phyloP scores from a whole-genome alignment of 2,797 vertebrate species.

The Hydrolagus colliei region DNA sequence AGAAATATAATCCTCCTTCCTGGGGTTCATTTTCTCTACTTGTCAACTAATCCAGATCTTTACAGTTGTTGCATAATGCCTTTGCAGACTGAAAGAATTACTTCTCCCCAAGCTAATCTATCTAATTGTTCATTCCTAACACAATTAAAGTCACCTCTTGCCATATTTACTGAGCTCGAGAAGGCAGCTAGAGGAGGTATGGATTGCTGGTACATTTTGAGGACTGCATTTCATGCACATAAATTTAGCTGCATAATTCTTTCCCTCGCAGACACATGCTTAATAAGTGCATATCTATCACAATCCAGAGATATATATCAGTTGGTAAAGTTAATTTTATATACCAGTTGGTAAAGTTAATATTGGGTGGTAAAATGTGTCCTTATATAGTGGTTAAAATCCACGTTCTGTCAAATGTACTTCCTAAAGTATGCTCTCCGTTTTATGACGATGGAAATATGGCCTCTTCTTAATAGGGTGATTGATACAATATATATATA shows the following conservation, averaged over 20 bases:
- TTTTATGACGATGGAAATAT: not conserved
- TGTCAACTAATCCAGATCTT: constrained; percentile 17
- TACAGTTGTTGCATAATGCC: not conserved
- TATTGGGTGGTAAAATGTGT: too few species aligned
- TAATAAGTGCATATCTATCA: constrained; percentile 11
- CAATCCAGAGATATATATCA: too few species aligned
- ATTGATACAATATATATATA: not conserved
- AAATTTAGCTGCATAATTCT: constrained; percentile 1
- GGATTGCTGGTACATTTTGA: not conserved
- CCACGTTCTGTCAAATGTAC: too few species aligned
- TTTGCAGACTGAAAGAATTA: not conserved
- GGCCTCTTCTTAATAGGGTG: not conserved
- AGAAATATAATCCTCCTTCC: constrained; percentile 8
- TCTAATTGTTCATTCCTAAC: constrained; percentile 23
- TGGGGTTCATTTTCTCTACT: not conserved
- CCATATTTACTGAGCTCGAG: constrained; percentile 13
- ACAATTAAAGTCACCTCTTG: constrained; percentile 18
- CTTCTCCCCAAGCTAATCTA: constrained; percentile 3
- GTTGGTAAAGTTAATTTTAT: not conserved
- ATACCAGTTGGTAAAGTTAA: too few species aligned
- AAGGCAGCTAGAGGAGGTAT: constrained; percentile 10
- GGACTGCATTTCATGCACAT: constrained; percentile 11
- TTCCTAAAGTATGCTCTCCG: too few species aligned
- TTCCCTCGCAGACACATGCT: not conserved
- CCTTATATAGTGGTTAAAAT: too few species aligned